These are phyloP conservation scores for Pocillopora damicornis DNA, from an alignment of 64 coral and sea anemone species.

Conservation along the genomic window DNA sequence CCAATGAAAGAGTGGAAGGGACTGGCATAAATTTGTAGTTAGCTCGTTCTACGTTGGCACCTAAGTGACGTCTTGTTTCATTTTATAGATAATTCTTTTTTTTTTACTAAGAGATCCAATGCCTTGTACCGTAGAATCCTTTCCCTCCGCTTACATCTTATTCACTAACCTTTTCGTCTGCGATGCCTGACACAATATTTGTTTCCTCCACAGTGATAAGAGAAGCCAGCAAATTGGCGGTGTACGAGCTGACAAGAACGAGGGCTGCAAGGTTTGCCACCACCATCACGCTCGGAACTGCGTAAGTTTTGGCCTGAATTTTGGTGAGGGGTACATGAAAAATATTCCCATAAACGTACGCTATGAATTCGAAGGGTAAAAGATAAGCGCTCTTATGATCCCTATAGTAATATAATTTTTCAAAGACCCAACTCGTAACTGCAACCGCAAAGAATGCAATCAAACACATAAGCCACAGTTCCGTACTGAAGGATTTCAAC, in stretches of 20 bases:
- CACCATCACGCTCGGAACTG: constrained; percentile 80
- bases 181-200: constrained; percentile 60
- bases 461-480: constrained; percentile 68
- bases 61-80: too few relatives aligned
- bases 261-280: constrained; percentile 72
- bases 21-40: too few relatives aligned
- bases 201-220: constrained; percentile 74
- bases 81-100: too few relatives aligned
- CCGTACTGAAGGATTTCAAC: constrained; percentile 74
- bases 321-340: constrained; percentile 82
- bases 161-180: constrained; percentile 58
- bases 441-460: constrained; percentile 52
- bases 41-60: too few relatives aligned
- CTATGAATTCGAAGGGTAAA: constrained; percentile 82
- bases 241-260: constrained; percentile 80
- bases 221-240: constrained; percentile 76
- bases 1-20: too few relatives aligned
- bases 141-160: background rate
- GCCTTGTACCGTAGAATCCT: too few relatives aligned
- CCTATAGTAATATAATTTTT: constrained; percentile 35
- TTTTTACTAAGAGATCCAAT: too few relatives aligned
- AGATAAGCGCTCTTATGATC: constrained; percentile 51
- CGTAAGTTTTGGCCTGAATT: constrained; percentile 60
- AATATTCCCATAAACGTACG: constrained; percentile 87
- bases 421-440: constrained; percentile 58